Percentiles rank a stretch among this genome's conserved stretches.
These are phyloP conservation scores for Gryllus bimaculatus DNA, from an alignment of 1,140 invertebrate genomes.

Conservation along the genomic window DNA sequence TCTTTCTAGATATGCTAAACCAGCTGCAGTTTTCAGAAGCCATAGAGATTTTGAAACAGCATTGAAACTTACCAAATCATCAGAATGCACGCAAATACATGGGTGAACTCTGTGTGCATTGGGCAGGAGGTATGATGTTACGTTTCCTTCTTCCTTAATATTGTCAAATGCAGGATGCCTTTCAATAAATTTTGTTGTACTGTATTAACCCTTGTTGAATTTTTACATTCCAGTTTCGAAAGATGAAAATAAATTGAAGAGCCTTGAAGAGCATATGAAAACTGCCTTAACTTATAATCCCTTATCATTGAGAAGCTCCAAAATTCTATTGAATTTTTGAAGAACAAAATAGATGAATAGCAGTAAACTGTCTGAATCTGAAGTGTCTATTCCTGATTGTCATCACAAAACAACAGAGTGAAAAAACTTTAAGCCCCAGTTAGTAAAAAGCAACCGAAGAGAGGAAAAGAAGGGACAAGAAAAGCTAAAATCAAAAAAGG, in stretches of 20 bases:
- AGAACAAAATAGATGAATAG: constrained; percentile 44
- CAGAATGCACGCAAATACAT: constrained; percentile 92
- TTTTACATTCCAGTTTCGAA: constrained; percentile 44
- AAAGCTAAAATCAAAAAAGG: constrained; percentile 39
- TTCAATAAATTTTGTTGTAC: no score
- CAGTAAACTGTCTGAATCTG: constrained; percentile 44
- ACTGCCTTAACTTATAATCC: constrained; percentile 67
- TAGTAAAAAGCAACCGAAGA: constrained; percentile 37
- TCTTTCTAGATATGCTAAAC: constrained; percentile 70
- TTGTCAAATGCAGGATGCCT: no score
- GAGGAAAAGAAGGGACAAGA: constrained; percentile 47
- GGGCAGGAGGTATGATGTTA: constrained; percentile 50
- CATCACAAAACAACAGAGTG: constrained; percentile 44
- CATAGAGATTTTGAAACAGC: constrained; percentile 88
- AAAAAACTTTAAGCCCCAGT: constrained; percentile 53
- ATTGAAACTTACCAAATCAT: constrained; percentile 74
- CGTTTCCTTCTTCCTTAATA: not conserved
- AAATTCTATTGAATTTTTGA: constrained; percentile 66
- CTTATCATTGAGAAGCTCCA: constrained; percentile 76
- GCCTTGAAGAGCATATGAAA: constrained; percentile 71
- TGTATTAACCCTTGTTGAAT: not conserved
- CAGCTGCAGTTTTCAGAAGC: constrained; percentile 87
- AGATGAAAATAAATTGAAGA: constrained; percentile 75
- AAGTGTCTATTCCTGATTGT: constrained; percentile 45
- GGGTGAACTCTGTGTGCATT: constrained; percentile 82